Evolutionary conservation across 2,888 invertebrate species (phyloP), one percentile per base, ranked within the genome.

Genomic region (Hypsopygia costalis): DNA sequence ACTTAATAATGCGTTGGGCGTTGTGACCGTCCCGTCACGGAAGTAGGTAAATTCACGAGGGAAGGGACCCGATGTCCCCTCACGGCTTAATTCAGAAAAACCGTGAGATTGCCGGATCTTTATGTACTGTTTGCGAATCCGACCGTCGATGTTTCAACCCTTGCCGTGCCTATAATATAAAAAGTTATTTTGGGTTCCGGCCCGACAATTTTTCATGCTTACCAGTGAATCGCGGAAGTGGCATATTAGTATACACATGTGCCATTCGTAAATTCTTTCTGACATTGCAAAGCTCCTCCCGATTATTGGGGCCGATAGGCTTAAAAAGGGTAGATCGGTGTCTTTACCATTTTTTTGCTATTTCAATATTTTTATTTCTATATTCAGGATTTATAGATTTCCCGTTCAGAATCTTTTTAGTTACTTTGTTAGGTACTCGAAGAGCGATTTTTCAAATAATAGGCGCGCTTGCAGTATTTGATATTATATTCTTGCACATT

Each of bases 61-160:
- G 64, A 58, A 56, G 69, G 76, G 66, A 65, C 62, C 59, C 66
- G 58, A 51, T 69, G 73, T 76, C 81, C 74, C 66, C 77, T 72
- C 72, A 80, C 72, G 60, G 64, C 81, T 83, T 83, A 78, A 83
- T 83, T 76, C 73, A 56, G 74, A 76, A 81, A 81, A 81, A 79
- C 72, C 73, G 72, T 72, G 71, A 78, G 76, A 79, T 77, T 66
- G 69, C 69, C 62, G 60, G 69, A 76, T 79, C 77, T 81, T 82
- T 81, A 80, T 77, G 69, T 78, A 81, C 79, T 81, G 82, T 83
- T 82, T 82, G 80, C 68, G 72, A 74, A 71, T 69, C 69, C 74
- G 68, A 65, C 74, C 76, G 75, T 62, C 72, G 64, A 76, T 79
- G 77, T 79, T 81, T 76, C 67, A 81, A 79, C 79, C 78, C 78